Evolutionary conservation across 2,888 invertebrate genomes (phyloP).

Genomic region (Drosophila merina): DNA sequence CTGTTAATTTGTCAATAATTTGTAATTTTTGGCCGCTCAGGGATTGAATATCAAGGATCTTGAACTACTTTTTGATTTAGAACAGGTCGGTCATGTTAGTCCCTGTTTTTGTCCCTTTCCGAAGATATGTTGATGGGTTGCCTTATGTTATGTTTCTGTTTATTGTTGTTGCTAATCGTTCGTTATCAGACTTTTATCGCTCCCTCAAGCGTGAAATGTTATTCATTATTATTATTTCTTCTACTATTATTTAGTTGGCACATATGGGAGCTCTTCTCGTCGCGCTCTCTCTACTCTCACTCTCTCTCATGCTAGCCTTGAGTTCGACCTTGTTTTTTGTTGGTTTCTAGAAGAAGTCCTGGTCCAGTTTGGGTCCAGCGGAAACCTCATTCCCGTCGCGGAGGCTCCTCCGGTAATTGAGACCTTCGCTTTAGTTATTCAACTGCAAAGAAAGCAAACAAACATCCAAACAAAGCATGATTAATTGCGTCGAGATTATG

Average conservation of each 20-base stretch:
- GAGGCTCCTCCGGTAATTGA: too few species aligned
- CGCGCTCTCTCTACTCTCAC: constrained; percentile 36
- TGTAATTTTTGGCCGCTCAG: not conserved
- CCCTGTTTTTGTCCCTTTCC: constrained; percentile 7
- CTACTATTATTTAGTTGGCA: constrained; percentile 43
- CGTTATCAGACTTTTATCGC: constrained; percentile 50
- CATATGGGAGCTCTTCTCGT: constrained; percentile 48
- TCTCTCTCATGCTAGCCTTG: constrained; percentile 68
- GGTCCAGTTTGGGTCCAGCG: constrained; percentile 26
- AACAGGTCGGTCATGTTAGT: constrained; percentile 22
- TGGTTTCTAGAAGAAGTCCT: not conserved
- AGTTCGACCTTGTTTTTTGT: constrained; percentile 32
- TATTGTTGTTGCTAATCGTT: constrained; percentile 24
- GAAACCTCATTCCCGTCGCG: constrained; percentile 55
- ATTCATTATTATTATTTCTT: constrained; percentile 35
- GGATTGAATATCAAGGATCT: not conserved
- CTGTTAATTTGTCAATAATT: constrained; percentile 8
- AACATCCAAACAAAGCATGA: constrained; percentile 33
- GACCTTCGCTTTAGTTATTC: constrained; percentile 74
- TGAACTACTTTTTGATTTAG: constrained; percentile 13
- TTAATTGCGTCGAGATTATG: constrained; percentile 31
- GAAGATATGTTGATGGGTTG: constrained; percentile 29
- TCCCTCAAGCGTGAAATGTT: constrained; percentile 61
- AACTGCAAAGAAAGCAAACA: constrained; percentile 68
- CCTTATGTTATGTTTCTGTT: constrained; percentile 9